A percentile compares a stretch with the other conserved stretches of the same genome.
These are phyloP conservation scores for Phyllotis vaccarum DNA, from an alignment of 2,797 vertebrate species.

Conservation along the genomic window DNA sequence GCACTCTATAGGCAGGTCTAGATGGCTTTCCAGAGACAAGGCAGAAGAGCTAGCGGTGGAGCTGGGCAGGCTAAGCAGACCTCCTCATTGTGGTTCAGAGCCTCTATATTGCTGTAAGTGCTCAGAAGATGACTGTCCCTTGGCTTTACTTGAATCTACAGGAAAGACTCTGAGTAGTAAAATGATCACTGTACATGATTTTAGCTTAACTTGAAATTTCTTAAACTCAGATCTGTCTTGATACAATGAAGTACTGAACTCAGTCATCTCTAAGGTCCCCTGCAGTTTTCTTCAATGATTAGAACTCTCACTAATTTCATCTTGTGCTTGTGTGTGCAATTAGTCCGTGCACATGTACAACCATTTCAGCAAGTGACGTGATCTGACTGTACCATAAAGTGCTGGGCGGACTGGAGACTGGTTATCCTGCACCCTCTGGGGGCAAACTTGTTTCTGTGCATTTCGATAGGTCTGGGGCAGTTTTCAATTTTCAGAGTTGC, in stretches of 20 bases:
- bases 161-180: neutral
- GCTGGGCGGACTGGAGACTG: neutral
- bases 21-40: neutral
- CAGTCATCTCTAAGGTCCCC: neutral
- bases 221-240: constrained; percentile 13
- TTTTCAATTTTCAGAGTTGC: neutral
- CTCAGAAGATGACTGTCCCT: neutral
- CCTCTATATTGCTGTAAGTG: neutral
- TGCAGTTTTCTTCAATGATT: constrained; percentile 23
- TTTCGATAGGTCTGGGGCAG: neutral
- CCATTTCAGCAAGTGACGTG: neutral
- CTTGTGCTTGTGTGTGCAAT: constrained; percentile 2
- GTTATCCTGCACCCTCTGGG: neutral
- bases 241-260: neutral
- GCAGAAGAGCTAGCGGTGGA: neutral
- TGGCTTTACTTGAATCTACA: neutral
- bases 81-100: neutral
- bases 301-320: constrained; percentile 45
- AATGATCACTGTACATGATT: constrained; percentile 3
- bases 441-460: neutral
- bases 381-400: neutral
- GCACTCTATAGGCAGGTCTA: neutral
- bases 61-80: accelerated
- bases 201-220: constrained; percentile 1
- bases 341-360: constrained; percentile 14